A percentile compares a stretch with the other conserved stretches of the same genome.
Conservation (phyloP, 2,888 invertebrate species). For the Poecilus cupreus region DNA sequence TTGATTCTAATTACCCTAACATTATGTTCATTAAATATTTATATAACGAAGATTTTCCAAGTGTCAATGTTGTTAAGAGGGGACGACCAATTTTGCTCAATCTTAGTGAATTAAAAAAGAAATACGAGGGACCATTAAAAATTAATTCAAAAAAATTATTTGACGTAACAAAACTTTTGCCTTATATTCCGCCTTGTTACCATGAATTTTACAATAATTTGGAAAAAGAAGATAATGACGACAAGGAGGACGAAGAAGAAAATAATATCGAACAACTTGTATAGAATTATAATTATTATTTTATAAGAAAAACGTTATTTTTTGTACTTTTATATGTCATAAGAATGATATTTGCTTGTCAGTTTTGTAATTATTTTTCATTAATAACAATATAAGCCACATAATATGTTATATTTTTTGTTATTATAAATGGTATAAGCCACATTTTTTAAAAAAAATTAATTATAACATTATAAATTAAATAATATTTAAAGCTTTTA, state of each 20-base stretch:
- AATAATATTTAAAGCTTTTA: too few relatives aligned
- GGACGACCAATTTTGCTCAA: too few relatives aligned
- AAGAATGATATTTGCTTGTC: too few relatives aligned
- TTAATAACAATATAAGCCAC: background rate
- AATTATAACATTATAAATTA: too few relatives aligned
- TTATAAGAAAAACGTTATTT: too few relatives aligned
- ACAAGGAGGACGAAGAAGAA: background rate
- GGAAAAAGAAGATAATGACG: background rate
- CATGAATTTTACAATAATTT: background rate
- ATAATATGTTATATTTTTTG: background rate
- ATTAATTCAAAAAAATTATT: background rate
- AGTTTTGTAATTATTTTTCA: too few relatives aligned
- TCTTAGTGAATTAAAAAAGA: too few relatives aligned
- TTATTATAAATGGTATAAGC: background rate
- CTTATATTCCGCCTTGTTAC: background rate
- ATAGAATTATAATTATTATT: too few relatives aligned
- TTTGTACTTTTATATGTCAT: too few relatives aligned
- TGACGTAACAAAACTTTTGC: background rate
- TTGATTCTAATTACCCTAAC: slow-evolving; percentile 21
- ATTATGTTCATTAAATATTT: slow-evolving; percentile 20
- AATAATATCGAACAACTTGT: too few relatives aligned
- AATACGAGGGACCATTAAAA: too few relatives aligned
- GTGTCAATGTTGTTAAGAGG: too few relatives aligned
- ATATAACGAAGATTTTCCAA: slow-evolving; percentile 1
- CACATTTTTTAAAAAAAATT: background rate